Evolutionary conservation across 2,113 vertebrate genomes (phyloP).

Genomic region (Cyanoliseus patagonus): DNA sequence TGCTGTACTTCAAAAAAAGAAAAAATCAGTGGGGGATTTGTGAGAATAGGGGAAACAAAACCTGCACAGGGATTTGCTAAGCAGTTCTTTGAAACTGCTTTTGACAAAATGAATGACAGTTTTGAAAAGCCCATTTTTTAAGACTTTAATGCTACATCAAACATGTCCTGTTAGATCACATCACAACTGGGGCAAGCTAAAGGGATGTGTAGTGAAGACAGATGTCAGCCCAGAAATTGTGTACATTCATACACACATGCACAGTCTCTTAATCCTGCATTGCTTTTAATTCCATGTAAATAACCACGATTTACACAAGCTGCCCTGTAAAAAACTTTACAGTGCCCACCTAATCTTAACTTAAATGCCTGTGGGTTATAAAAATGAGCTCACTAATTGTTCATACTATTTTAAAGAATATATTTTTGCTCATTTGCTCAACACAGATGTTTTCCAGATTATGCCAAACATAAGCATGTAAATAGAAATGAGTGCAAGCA

Average conservation of each 20-base stretch:
- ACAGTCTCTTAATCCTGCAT: slow-evolving; percentile 1
- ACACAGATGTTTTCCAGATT: background rate
- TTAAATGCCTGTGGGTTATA: background rate
- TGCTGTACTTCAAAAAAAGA: background rate
- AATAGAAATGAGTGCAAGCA: background rate
- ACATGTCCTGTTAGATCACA: slow-evolving; percentile 56
- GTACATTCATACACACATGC: background rate
- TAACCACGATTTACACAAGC: background rate
- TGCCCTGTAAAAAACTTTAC: background rate
- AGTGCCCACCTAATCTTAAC: background rate
- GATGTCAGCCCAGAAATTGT: background rate
- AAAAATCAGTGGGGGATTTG: background rate
- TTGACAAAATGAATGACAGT: slow-evolving; percentile 50
- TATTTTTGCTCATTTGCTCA: background rate
- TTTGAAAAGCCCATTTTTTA: slow-evolving; percentile 61
- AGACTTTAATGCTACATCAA: slow-evolving; percentile 57
- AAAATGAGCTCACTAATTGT: background rate
- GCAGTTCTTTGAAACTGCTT: slow-evolving; percentile 24
- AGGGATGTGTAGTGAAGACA: background rate
- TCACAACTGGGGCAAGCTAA: slow-evolving; percentile 50
- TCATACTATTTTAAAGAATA: background rate
- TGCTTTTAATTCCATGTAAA: background rate
- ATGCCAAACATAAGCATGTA: background rate
- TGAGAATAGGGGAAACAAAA: slow-evolving; percentile 3
- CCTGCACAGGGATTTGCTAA: slow-evolving; percentile 8